Percentiles rank a stretch among this genome's conserved stretches.
Conservation (phyloP, 2,797 vertebrate species). For the Paramormyrops hopkinsi region DNA sequence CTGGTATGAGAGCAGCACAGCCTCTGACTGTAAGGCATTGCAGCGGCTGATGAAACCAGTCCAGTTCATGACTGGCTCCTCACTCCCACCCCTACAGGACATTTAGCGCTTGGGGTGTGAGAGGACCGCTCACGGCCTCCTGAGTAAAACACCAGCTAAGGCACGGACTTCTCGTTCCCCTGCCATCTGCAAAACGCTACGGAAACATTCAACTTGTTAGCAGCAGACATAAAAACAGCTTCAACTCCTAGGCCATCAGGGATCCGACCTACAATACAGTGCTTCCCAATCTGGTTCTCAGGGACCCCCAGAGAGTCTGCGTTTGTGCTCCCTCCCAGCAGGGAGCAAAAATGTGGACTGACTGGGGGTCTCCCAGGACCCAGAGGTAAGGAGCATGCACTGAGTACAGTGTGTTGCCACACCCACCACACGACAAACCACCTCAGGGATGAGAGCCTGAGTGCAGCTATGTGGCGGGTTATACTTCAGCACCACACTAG, state of each 20-base stretch:
- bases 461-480: neutral
- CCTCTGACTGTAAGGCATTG: neutral
- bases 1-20: neutral
- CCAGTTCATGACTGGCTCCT: neutral
- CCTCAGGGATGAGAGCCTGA: neutral
- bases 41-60: neutral
- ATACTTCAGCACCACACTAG: neutral
- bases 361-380: neutral
- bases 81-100: neutral
- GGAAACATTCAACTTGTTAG: neutral
- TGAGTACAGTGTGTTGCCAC: neutral
- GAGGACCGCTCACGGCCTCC: neutral
- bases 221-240: neutral
- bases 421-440: neutral
- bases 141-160: neutral
- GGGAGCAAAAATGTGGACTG: neutral
- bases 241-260: neutral
- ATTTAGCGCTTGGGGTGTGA: neutral
- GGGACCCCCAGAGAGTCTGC: neutral
- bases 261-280: neutral
- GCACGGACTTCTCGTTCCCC: neutral
- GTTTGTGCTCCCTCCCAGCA: neutral
- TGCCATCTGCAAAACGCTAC: neutral
- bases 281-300: neutral
- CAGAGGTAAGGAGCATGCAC: neutral